Percentiles rank a stretch among this genome's conserved stretches.
Conservation (phyloP, 1,140 invertebrate species). For the Tetranychus urticae region DNA sequence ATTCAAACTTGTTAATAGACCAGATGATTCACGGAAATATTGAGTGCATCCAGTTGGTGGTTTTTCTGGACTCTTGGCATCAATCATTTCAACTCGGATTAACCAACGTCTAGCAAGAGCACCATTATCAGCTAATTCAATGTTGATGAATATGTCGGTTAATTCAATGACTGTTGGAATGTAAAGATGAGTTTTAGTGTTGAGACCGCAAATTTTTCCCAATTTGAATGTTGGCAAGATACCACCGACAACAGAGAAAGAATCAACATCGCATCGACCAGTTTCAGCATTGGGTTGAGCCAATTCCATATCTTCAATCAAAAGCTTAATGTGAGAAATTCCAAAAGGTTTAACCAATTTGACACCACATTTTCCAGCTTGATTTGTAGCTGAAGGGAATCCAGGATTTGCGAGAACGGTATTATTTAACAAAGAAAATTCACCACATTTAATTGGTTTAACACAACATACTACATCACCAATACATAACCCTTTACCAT, state of each 20-base stretch:
- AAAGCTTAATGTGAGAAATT: neutral
- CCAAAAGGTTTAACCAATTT: neutral
- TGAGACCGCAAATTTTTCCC: slow-evolving; percentile 43
- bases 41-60: slow-evolving; percentile 52
- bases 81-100: slow-evolving; percentile 6
- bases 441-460: neutral
- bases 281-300: neutral
- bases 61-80: slow-evolving; percentile 12
- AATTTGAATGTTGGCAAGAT: slow-evolving; percentile 28
- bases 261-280: slow-evolving; percentile 6
- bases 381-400: neutral
- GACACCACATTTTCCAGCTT: neutral
- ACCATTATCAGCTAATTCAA: slow-evolving; percentile 23
- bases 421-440: neutral
- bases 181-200: slow-evolving; percentile 45
- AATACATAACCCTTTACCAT: neutral
- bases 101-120: slow-evolving; percentile 7
- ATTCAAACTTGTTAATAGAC: slow-evolving; percentile 43
- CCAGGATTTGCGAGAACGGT: neutral
- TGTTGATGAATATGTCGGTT: slow-evolving; percentile 5
- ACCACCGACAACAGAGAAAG: slow-evolving; percentile 20
- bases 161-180: slow-evolving; percentile 23
- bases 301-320: slow-evolving; percentile 1
- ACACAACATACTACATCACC: neutral
- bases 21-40: slow-evolving; percentile 37